phyloP scores from a whole-genome alignment of 2,888 invertebrate species.

The Volucella zonaria region DNA sequence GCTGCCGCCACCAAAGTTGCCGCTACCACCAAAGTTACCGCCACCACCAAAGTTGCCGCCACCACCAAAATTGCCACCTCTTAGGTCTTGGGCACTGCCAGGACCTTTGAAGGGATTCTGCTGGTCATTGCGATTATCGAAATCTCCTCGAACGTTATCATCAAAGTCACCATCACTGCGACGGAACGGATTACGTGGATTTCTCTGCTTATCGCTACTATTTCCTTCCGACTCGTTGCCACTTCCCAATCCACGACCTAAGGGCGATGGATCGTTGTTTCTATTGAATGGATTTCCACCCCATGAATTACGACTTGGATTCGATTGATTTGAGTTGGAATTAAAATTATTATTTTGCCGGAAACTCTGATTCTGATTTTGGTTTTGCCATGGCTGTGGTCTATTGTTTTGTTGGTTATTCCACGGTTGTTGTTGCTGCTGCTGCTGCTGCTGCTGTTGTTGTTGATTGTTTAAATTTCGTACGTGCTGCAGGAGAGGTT shows the following conservation, averaged over 20 bases:
- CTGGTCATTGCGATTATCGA: neutral
- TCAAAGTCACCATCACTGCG: slow-evolving; percentile 23
- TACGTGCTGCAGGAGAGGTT: slow-evolving; percentile 43
- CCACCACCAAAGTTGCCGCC: slow-evolving; percentile 33
- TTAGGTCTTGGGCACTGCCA: neutral
- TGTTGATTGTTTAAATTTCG: slow-evolving; percentile 39
- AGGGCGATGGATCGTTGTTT: slow-evolving; percentile 29
- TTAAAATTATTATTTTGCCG: slow-evolving; percentile 5
- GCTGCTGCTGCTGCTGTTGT: neutral
- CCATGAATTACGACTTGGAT: slow-evolving; percentile 38
- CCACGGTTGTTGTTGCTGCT: slow-evolving; percentile 63
- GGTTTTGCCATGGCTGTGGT: slow-evolving; percentile 36
- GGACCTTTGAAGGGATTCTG: neutral
- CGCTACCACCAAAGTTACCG: slow-evolving; percentile 60
- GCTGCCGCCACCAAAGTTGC: slow-evolving; percentile 16
- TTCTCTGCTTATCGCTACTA: slow-evolving; percentile 78
- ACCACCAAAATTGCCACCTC: slow-evolving; percentile 10
- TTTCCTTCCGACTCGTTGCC: slow-evolving; percentile 81
- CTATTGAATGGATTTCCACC: slow-evolving; percentile 40
- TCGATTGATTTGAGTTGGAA: slow-evolving; percentile 19
- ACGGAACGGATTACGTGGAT: slow-evolving; percentile 62
- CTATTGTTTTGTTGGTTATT: slow-evolving; percentile 41
- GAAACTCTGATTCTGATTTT: slow-evolving; percentile 20
- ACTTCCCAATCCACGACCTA: slow-evolving; percentile 80
- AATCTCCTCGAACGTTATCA: slow-evolving; percentile 56